phyloP scores from a whole-genome alignment of 2,113 vertebrate genomes.

The Falco punctatus region DNA sequence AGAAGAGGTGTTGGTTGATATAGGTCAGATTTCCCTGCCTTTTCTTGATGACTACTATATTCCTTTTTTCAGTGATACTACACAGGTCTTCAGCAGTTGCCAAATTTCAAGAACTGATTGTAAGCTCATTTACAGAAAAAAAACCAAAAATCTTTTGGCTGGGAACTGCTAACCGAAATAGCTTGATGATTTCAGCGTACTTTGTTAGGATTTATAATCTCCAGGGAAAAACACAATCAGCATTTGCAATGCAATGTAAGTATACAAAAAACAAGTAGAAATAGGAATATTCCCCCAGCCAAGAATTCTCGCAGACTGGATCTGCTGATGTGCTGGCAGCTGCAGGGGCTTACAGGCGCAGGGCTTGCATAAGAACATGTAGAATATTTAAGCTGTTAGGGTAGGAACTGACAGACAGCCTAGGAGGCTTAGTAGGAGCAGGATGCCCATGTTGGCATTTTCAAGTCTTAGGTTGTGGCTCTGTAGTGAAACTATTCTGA shows the following conservation, averaged over 20 bases:
- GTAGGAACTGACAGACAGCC: not conserved
- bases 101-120: not conserved
- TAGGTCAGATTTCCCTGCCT: not conserved
- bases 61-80: slow-evolving; percentile 12
- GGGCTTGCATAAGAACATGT: not conserved
- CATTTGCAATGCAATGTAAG: not conserved
- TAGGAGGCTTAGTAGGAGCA: not conserved
- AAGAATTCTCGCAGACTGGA: not conserved
- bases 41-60: not conserved
- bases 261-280: slow-evolving; percentile 5
- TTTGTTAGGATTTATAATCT: slow-evolving; percentile 23
- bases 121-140: not conserved
- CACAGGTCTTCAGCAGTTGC: not conserved
- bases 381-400: not conserved
- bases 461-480: not conserved
- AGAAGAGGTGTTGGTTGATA: not conserved
- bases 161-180: not conserved
- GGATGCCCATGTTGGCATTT: not conserved
- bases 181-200: not conserved
- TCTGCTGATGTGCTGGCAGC: not conserved
- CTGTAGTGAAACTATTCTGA: not conserved
- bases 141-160: not conserved
- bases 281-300: not conserved
- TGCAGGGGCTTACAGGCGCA: not conserved
- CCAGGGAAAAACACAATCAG: slow-evolving; percentile 23